Conservation (phyloP, 1,140 invertebrate genomes). For the Eurytemora carolleeae region DNA sequence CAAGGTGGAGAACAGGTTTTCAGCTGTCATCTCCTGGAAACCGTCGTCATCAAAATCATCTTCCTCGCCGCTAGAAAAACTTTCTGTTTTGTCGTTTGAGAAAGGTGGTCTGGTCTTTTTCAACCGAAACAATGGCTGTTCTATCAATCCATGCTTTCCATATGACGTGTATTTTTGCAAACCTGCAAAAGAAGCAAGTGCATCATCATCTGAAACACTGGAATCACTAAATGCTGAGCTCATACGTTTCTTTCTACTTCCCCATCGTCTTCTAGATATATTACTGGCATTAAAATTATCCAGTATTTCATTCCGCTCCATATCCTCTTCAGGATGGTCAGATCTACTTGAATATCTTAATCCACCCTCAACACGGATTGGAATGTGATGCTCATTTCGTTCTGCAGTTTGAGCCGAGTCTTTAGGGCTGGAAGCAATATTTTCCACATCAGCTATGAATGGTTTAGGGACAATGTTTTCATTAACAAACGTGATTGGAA, state of each 20-base stretch:
- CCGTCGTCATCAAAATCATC: conserved; percentile 34
- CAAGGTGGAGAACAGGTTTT: conserved; percentile 67
- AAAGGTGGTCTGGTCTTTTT: conserved; percentile 12
- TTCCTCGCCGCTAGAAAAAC: conserved; percentile 16
- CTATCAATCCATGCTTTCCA: conserved; percentile 8
- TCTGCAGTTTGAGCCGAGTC: neutral
- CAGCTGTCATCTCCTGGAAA: conserved; percentile 68
- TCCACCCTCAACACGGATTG: neutral
- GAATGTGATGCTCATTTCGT: conserved; percentile 1
- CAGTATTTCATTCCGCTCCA: neutral
- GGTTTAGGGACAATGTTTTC: neutral
- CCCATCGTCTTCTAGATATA: neutral
- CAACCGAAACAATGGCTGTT: conserved; percentile 3
- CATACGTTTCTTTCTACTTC: conserved; percentile 12
- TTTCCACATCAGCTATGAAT: neutral
- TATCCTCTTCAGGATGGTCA: neutral
- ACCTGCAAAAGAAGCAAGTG: neutral
- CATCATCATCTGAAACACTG: conserved; percentile 13
- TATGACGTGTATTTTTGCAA: conserved; percentile 13
- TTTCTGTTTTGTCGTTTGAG: conserved; percentile 9
- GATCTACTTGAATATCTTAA: neutral
- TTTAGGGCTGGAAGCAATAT: neutral
- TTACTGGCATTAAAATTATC: neutral
- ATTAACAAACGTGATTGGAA: neutral
- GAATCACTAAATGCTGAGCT: conserved; percentile 15